Conservation (phyloP, 2,888 invertebrate species). For the Drosophila macrospina region DNA sequence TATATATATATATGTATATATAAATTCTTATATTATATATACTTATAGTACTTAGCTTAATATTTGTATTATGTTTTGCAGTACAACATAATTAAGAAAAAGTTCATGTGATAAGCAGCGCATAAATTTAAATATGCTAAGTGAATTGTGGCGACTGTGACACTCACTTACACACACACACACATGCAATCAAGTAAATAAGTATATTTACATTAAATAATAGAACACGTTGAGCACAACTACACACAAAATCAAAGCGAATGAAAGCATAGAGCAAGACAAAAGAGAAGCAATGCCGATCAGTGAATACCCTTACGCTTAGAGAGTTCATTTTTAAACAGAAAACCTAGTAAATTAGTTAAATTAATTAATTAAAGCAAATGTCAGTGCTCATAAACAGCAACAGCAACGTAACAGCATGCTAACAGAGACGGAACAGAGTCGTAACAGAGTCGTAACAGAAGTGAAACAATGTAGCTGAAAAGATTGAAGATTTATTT, state of each 20-base stretch:
- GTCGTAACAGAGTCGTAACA: too few relatives aligned
- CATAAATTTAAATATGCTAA: constrained; percentile 77
- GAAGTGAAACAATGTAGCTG: not conserved
- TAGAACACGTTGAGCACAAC: constrained; percentile 59
- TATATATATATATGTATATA: not conserved
- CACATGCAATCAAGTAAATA: constrained; percentile 12
- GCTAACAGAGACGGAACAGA: too few relatives aligned
- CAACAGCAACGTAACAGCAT: too few relatives aligned
- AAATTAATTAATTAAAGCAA: too few relatives aligned
- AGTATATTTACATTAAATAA: constrained; percentile 60
- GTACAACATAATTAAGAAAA: constrained; percentile 73
- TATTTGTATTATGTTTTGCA: constrained; percentile 35
- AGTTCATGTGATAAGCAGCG: constrained; percentile 79
- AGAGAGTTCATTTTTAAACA: too few relatives aligned
- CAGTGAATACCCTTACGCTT: constrained; percentile 5
- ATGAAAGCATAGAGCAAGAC: constrained; percentile 22
- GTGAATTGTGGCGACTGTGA: constrained; percentile 70
- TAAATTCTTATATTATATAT: not conserved
- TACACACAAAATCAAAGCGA: constrained; percentile 53
- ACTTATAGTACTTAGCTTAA: not conserved
- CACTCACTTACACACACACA: constrained; percentile 33
- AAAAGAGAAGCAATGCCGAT: constrained; percentile 1
- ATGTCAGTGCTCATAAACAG: too few relatives aligned
- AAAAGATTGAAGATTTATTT: not conserved
- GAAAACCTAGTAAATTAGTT: too few relatives aligned